These are phyloP conservation scores for Ceratosolen solmsi DNA, from an alignment of 1,140 invertebrate species.

Conservation along the genomic window DNA sequence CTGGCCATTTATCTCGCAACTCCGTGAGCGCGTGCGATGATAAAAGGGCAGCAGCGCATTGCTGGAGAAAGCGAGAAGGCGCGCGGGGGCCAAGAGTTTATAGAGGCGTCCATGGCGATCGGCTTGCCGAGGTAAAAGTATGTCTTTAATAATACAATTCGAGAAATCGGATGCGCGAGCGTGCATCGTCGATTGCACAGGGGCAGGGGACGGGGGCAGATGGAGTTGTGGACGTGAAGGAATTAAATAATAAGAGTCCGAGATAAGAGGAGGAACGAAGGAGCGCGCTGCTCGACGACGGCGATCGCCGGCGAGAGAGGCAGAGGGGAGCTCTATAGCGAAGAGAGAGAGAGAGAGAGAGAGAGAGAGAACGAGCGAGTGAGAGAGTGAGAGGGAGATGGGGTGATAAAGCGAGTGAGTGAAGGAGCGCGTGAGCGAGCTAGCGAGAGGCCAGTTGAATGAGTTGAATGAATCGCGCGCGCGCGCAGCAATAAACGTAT, in stretches of 20 bases:
- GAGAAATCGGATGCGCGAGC: not conserved
- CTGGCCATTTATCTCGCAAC: too few relatives aligned
- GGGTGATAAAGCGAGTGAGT: not conserved
- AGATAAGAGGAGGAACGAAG: not conserved
- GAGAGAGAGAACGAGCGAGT: not conserved
- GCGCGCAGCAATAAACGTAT: not conserved
- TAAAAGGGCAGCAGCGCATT: not conserved
- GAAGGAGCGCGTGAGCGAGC: constrained; percentile 5
- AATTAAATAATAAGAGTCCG: not conserved
- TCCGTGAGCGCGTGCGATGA: not conserved
- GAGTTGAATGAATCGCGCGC: constrained; percentile 50
- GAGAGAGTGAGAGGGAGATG: not conserved
- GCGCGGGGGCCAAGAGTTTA: not conserved
- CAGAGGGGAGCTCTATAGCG: too few relatives aligned
- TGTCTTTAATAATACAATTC: not conserved
- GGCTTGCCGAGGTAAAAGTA: not conserved
- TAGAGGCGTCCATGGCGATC: not conserved
- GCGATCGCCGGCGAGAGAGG: not conserved
- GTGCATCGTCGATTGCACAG: not conserved
- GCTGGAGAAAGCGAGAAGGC: not conserved
- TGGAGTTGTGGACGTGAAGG: too few relatives aligned
- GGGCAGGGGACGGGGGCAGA: not conserved
- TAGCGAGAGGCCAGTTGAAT: constrained; percentile 33
- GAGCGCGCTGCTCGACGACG: not conserved
- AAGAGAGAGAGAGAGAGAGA: not conserved